Evolutionary conservation across 2,113 vertebrate species (phyloP).

Genomic region (Lucifuga dentata): DNA sequence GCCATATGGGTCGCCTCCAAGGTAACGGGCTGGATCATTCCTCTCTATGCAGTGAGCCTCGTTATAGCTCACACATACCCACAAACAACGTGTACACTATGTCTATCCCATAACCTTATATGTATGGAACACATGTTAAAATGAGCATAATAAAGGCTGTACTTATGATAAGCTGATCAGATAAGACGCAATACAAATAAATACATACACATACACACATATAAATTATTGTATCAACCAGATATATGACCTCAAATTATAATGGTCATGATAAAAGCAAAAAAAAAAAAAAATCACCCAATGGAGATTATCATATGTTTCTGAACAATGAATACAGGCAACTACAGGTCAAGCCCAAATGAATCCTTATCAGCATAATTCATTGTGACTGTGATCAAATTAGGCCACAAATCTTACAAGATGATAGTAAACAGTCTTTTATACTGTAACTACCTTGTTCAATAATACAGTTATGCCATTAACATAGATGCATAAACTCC

Average conservation of each 20-base stretch:
- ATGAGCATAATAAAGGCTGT: constrained; percentile 5
- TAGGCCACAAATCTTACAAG: neutral
- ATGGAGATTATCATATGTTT: constrained; percentile 1
- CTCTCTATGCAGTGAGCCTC: constrained; percentile 61
- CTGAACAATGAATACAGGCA: constrained; percentile 4
- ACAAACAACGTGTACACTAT: constrained; percentile 35
- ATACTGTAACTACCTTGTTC: neutral
- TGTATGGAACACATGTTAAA: constrained; percentile 42
- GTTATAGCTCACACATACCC: constrained; percentile 50
- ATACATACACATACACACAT: constrained; percentile 13
- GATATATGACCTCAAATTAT: neutral
- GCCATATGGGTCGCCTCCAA: constrained; percentile 79
- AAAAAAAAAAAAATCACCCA: neutral
- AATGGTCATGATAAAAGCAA: constrained; percentile 5
- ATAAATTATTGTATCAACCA: neutral
- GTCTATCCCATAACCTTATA: constrained; percentile 36
- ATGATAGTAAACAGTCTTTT: neutral
- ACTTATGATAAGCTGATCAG: constrained; percentile 30
- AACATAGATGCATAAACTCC: neutral
- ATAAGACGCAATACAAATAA: constrained; percentile 17
- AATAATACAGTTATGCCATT: neutral
- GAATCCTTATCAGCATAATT: neutral
- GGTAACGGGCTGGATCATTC: constrained; percentile 73
- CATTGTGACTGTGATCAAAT: constrained; percentile 11
- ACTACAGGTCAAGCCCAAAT: neutral